phyloP scores from a whole-genome alignment of 2,888 invertebrate genomes.

The Cerceris rybyensis region DNA sequence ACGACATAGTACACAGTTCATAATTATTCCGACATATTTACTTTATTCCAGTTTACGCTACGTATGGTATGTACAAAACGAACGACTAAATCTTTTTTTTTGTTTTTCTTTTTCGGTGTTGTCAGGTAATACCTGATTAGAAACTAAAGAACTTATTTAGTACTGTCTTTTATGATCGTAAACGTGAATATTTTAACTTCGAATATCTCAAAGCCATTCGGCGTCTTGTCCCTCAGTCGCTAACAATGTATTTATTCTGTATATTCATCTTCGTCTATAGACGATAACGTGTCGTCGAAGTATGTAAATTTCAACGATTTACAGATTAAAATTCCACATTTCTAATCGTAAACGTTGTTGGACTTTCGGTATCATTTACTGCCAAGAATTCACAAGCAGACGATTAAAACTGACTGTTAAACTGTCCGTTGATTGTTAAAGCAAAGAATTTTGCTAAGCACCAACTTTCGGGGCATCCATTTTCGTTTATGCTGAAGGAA shows the following conservation, averaged over 20 bases:
- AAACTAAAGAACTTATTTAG: slow-evolving; percentile 41
- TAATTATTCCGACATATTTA: slow-evolving; percentile 40
- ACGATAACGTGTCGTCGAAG: slow-evolving; percentile 30
- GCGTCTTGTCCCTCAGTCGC: slow-evolving; percentile 19
- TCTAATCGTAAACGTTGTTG: slow-evolving; percentile 41
- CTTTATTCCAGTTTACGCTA: slow-evolving; percentile 43
- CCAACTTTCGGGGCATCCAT: neutral
- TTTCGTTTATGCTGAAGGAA: slow-evolving; percentile 3
- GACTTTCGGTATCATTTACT: slow-evolving; percentile 26
- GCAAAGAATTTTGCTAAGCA: too few relatives aligned
- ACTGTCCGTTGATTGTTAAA: neutral
- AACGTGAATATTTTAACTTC: slow-evolving; percentile 31
- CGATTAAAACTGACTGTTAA: slow-evolving; percentile 12
- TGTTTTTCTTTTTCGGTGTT: slow-evolving; percentile 21
- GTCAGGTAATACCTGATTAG: slow-evolving; percentile 23
- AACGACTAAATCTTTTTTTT: slow-evolving; percentile 41
- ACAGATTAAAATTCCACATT: slow-evolving; percentile 51
- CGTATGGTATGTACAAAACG: slow-evolving; percentile 54
- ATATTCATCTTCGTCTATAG: slow-evolving; percentile 21
- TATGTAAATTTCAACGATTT: slow-evolving; percentile 32
- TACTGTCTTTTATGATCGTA: slow-evolving; percentile 41
- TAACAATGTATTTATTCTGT: slow-evolving; percentile 22
- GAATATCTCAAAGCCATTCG: slow-evolving; percentile 16
- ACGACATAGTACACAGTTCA: slow-evolving; percentile 20
- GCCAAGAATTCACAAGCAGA: slow-evolving; percentile 35